Percentiles rank a stretch among this genome's conserved stretches.
These are phyloP conservation scores for Dendroctonus valens DNA, from an alignment of 1,140 invertebrate species.

Conservation along the genomic window DNA sequence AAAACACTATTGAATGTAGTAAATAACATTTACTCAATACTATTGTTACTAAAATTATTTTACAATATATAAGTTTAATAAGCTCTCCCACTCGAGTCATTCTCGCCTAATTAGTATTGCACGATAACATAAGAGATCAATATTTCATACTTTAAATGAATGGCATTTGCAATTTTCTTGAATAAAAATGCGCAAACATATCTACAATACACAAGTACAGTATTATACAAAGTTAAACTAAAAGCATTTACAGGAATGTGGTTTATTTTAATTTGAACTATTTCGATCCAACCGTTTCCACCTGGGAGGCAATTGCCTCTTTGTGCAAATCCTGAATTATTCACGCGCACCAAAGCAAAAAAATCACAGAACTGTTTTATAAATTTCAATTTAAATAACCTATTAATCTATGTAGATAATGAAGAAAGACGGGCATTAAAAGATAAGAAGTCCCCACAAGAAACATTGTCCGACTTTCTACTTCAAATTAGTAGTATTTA, in stretches of 20 bases:
- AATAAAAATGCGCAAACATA: background rate
- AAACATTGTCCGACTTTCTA: background rate
- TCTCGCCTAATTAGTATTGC: slow-evolving; percentile 17
- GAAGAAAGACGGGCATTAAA: too few relatives aligned
- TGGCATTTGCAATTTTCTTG: slow-evolving; percentile 4
- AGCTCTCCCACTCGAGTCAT: slow-evolving; percentile 2
- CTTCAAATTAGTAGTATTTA: background rate
- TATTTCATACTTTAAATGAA: background rate
- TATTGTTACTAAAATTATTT: slow-evolving; percentile 25
- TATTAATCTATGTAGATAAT: too few relatives aligned
- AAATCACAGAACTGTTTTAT: too few relatives aligned
- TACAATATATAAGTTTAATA: slow-evolving; percentile 6
- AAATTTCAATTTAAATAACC: too few relatives aligned
- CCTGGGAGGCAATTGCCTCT: background rate
- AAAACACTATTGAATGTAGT: slow-evolving; percentile 8
- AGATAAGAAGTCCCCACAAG: too few relatives aligned
- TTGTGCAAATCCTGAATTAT: background rate
- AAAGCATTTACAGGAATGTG: background rate
- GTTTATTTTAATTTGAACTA: background rate
- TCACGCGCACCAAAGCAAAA: too few relatives aligned
- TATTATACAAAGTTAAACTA: background rate
- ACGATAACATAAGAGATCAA: slow-evolving; percentile 28
- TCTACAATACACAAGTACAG: background rate
- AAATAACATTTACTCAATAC: slow-evolving; percentile 27
- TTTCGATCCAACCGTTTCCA: background rate